These are phyloP conservation scores for Podarcis muralis DNA, from an alignment of 2,113 vertebrate species.

Conservation along the genomic window DNA sequence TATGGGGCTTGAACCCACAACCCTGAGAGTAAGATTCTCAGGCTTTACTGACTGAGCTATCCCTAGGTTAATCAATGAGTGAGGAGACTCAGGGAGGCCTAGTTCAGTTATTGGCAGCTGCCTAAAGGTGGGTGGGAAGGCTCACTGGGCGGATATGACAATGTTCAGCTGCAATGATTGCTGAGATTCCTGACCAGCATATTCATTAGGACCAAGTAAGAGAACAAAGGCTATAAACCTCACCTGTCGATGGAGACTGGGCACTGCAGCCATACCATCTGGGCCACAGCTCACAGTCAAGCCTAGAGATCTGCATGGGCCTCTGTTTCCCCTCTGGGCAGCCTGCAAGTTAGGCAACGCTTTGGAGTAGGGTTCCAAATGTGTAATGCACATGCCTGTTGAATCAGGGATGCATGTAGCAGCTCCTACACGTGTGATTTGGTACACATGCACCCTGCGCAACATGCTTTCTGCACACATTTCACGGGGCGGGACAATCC, in stretches of 20 bases:
- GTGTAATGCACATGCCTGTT: neutral
- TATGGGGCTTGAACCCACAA: no score
- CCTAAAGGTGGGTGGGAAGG: neutral
- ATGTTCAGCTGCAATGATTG: neutral
- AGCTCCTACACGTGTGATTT: neutral
- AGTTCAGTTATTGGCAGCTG: neutral
- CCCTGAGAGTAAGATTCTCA: no score
- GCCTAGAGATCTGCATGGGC: no score
- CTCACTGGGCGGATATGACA: no score
- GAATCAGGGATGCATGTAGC: neutral
- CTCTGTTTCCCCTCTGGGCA: neutral
- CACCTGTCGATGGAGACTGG: neutral
- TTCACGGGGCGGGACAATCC: neutral
- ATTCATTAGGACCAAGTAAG: neutral
- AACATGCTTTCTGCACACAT: neutral
- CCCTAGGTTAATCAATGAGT: neutral
- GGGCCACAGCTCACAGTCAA: no score
- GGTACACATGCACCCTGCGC: neutral
- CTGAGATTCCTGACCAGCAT: neutral
- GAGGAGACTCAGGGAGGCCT: neutral
- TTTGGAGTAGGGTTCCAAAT: neutral
- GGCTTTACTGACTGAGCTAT: no score
- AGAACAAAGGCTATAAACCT: neutral
- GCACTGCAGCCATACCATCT: neutral
- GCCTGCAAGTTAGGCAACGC: neutral